A percentile compares a stretch with the other conserved stretches of the same genome.
Conservation (phyloP, 2,888 invertebrate genomes). For the Cistogaster globosa region DNA sequence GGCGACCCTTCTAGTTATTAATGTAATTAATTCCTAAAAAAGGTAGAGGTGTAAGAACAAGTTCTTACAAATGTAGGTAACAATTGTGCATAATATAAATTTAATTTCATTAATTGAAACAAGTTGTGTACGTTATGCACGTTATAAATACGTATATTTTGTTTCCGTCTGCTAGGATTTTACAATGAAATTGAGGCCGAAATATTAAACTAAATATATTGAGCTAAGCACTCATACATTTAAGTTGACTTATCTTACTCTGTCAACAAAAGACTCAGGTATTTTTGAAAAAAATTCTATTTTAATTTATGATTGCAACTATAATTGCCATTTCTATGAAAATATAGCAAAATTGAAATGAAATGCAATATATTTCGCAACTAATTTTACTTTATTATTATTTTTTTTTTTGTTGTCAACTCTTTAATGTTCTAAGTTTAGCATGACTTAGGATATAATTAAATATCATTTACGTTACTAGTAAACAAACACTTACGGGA, state of each 20-base stretch:
- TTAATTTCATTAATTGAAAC: constrained; percentile 40
- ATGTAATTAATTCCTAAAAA: constrained; percentile 48
- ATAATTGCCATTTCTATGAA: too few species aligned
- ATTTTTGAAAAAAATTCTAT: neutral
- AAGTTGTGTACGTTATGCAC: neutral
- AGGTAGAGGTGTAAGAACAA: neutral
- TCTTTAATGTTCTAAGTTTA: neutral
- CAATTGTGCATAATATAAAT: constrained; percentile 19
- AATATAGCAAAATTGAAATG: neutral
- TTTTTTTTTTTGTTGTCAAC: constrained; percentile 42
- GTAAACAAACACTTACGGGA: neutral
- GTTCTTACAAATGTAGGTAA: neutral
- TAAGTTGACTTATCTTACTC: too few species aligned
- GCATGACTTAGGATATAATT: neutral
- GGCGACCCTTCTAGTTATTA: constrained; percentile 9
- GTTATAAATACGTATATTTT: neutral
- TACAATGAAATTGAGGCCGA: neutral
- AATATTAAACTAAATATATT: neutral
- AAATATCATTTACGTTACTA: neutral
- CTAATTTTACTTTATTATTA: constrained; percentile 7
- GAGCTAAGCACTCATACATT: too few species aligned
- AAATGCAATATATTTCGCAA: neutral
- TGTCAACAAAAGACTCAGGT: too few species aligned
- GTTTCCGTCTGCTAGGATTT: neutral
- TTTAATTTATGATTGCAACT: too few species aligned